Base-by-base conservation (phyloP, 2,113 vertebrate genomes). In the Poecile atricapillus region DNA sequence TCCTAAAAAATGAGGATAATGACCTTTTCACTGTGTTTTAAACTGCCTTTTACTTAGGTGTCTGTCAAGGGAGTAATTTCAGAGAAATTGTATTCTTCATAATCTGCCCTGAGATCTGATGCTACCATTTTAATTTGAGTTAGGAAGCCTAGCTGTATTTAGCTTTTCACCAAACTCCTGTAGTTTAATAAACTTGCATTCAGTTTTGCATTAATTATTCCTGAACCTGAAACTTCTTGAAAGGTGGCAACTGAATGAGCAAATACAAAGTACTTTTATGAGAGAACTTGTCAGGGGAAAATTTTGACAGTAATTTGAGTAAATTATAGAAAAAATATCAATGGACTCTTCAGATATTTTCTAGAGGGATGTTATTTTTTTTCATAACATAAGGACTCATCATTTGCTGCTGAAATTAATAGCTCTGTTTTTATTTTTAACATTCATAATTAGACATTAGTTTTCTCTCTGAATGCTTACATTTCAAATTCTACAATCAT, bases 371-470 rank as follows among this genome's bases (percentile, higher is more conserved):
- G 43, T 78, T 93, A 78, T 94, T 96, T 96, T 96, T 90, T 83
- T 90, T 83, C 31, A 37, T 81, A 90, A 70, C 35, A 47, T 90
- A 90, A 93, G 83, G 44, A 47, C 56, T 86, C 23, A 93, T 95
- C 10, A 89, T 92, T 93, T 94, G 63, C 60, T 84, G 23, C 88
- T 95, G 92, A 89, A 95, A 96, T 92, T 96, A 94, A 92, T 94
- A 93, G 59, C 55, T 96, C 59, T 96, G 79, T 60, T 93, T 95
- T 96, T 95, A 97, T 96, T 96, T 97, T 95, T 96, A 96, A 87
- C 92, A 68, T 86, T 94, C 49, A 79, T 90, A 94, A 93, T 96
- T 95, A 97, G 73, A 53, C 60, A 92, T 94, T 92, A 96, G 93
- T 96, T 95, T 96, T 6, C 49, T 89, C 53, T 86, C 73, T 73